phyloP scores from a whole-genome alignment of 2,113 vertebrate genomes.

The Corvus moneduloides region DNA sequence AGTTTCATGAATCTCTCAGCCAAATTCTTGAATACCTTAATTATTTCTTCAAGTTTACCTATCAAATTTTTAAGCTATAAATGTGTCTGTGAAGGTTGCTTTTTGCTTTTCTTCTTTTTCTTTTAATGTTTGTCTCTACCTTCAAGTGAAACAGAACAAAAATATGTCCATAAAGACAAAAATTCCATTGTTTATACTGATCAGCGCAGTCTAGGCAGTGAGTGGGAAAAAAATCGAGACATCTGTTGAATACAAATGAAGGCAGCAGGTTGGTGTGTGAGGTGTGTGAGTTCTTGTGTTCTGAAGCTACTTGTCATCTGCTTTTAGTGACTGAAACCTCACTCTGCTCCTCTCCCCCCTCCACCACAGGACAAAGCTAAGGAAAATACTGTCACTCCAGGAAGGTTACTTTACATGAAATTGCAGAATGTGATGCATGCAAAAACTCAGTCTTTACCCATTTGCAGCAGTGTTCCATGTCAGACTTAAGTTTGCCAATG shows the following conservation, averaged over 20 bases:
- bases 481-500: background rate
- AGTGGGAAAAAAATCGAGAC: constrained; percentile 37
- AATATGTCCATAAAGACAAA: constrained; percentile 65
- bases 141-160: constrained; percentile 44
- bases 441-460: background rate
- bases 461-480: background rate
- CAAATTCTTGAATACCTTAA: background rate
- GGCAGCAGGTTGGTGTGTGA: constrained; percentile 50
- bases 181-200: constrained; percentile 72
- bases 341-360: background rate
- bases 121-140: background rate
- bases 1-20: background rate
- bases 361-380: background rate
- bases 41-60: constrained; percentile 9
- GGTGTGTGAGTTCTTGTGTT: background rate
- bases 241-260: constrained; percentile 73
- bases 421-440: background rate
- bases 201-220: constrained; percentile 54
- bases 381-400: background rate
- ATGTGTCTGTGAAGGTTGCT: background rate
- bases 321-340: background rate
- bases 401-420: background rate
- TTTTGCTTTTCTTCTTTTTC: background rate
- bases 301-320: constrained; percentile 37
- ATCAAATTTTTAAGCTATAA: background rate